Conservation (phyloP, 2,113 vertebrate genomes). For the Psittacus erithacus region DNA sequence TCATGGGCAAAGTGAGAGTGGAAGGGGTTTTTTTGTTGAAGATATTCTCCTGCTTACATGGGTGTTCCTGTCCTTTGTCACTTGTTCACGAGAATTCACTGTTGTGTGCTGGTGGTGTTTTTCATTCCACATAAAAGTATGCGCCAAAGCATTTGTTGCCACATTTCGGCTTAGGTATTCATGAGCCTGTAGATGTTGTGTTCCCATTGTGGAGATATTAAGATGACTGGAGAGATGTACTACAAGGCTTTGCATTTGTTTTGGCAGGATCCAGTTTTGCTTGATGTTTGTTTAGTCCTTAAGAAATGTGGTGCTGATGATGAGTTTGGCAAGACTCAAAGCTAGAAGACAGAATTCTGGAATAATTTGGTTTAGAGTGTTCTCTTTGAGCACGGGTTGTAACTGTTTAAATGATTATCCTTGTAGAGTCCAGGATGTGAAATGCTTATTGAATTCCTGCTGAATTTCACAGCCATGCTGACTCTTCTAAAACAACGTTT, state of each 20-base stretch:
- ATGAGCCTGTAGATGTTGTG: neutral
- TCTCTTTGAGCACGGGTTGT: neutral
- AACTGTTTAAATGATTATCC: neutral
- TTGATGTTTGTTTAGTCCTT: neutral
- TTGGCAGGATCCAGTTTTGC: neutral
- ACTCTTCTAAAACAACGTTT: neutral
- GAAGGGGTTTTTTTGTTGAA: fast-evolving
- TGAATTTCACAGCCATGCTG: neutral
- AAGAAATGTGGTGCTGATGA: neutral
- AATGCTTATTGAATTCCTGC: neutral
- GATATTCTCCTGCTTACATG: fast-evolving
- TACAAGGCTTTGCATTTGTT: neutral
- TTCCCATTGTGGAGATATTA: neutral
- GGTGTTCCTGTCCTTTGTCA: neutral
- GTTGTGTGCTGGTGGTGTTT: neutral
- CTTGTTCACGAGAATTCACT: neutral
- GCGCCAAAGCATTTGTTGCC: neutral
- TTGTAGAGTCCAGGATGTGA: neutral
- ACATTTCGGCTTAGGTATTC: neutral
- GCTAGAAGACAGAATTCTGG: neutral
- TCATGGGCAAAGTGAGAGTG: neutral
- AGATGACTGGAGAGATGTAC: neutral
- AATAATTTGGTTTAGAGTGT: fast-evolving
- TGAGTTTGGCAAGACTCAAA: neutral
- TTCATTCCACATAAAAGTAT: neutral